Evolutionary conservation across 1,140 invertebrate genomes (phyloP).

Genomic region (Drosophila arizonae): DNA sequence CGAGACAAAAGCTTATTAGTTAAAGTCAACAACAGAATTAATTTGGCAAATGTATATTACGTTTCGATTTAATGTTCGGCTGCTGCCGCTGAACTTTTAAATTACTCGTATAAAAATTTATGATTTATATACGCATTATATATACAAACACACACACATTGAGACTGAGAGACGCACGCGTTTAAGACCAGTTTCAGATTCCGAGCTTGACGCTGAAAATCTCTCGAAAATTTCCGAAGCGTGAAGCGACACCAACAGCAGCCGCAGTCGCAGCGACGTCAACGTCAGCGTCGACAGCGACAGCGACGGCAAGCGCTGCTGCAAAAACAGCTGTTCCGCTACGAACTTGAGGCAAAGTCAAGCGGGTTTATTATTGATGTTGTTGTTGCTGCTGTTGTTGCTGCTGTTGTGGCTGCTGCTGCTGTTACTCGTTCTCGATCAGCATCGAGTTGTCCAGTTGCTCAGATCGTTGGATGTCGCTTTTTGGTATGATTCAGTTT

Average conservation of each 20-base stretch:
- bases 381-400: constrained; percentile 16
- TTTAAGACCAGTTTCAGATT: constrained; percentile 71
- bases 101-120: constrained; percentile 67
- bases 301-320: constrained; percentile 1
- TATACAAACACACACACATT: neutral
- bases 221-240: constrained; percentile 69
- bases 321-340: constrained; percentile 65
- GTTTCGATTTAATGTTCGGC: constrained; percentile 4
- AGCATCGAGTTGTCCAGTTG: constrained; percentile 42
- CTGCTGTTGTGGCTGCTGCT: constrained; percentile 30
- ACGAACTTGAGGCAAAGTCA: constrained; percentile 43
- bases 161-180: constrained; percentile 36
- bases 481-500: constrained; percentile 52
- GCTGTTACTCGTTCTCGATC: constrained; percentile 45
- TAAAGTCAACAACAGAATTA: constrained; percentile 47
- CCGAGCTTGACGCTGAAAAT: constrained; percentile 67
- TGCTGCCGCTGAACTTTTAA: constrained; percentile 56
- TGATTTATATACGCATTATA: constrained; percentile 47
- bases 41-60: constrained; percentile 53
- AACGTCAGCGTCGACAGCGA: neutral
- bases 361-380: constrained; percentile 35
- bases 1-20: constrained; percentile 68
- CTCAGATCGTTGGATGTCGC: constrained; percentile 51
- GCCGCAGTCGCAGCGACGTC: constrained; percentile 1
- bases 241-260: constrained; percentile 54